These are phyloP conservation scores for Lasioglossum lativentre DNA, from an alignment of 2,888 invertebrate species.

Conservation along the genomic window DNA sequence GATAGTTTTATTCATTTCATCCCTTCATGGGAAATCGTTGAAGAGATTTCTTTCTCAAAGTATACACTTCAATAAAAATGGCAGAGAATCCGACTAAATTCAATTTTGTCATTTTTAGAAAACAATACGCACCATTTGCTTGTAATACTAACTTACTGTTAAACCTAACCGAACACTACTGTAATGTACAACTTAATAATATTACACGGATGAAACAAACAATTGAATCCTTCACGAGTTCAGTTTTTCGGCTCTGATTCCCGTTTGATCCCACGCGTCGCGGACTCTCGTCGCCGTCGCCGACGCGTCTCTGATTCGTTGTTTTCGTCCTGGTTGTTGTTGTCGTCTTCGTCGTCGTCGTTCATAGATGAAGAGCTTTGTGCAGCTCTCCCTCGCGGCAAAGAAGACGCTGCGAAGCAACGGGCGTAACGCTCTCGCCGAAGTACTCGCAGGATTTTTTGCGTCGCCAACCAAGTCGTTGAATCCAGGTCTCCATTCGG, in stretches of 20 bases:
- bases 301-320: slow-evolving; percentile 18
- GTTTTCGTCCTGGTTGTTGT: slow-evolving; percentile 8
- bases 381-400: background rate
- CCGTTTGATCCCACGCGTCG: background rate
- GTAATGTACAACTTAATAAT: background rate
- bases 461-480: background rate
- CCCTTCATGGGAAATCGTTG: no score
- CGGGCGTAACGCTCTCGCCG: slow-evolving; percentile 4
- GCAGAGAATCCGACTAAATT: no score
- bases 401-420: slow-evolving; percentile 8
- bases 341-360: slow-evolving; percentile 10
- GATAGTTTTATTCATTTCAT: no score
- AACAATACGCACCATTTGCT: no score
- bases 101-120: no score
- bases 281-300: slow-evolving; percentile 24
- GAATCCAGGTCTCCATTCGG: background rate
- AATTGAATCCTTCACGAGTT: background rate
- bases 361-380: slow-evolving; percentile 9
- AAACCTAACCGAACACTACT: no score
- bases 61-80: no score
- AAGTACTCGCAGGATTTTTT: background rate
- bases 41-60: no score
- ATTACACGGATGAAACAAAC: background rate
- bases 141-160: no score
- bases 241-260: background rate